Base-by-base conservation (phyloP, 2,113 vertebrate species). In the Peromyscus californicus region DNA sequence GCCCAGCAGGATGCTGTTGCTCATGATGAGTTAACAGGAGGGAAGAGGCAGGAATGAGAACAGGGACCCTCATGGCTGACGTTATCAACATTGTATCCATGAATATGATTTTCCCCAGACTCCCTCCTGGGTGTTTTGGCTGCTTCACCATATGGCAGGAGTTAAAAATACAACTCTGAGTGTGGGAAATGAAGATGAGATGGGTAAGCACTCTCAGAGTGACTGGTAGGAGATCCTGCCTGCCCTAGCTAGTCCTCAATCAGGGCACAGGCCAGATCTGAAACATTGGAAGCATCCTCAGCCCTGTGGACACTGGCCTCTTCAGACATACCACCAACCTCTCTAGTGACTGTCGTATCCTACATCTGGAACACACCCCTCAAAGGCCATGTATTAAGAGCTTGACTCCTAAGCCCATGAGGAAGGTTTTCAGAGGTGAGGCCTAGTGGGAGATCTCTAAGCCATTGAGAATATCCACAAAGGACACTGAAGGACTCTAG, bases 141-240 rank as follows among this genome's bases (percentile, higher is more conserved):
- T 89, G 94, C 96, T 93, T 84, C 0, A 3, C 96, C 96, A 89
- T 72, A 95, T 86, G 95, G 79, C 65, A 54, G 39, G 67, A 97
- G 96, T 95, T 92, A 96, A 97, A 98, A 97, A 97, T 82, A 90
- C 45, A 95, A 90, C 88, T 91, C 78, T 7, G 69, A 95, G 83
- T 22, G 76, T 75, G 33, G 76, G 72, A 75, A 93, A 19, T 59
- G 29, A 36, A n/a, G 80, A 74, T 1, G 3, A 61, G 70, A 61
- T 15, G 51, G 80, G 80, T n/a, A 21, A 61, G 72, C 1, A 0
- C 51, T 85, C 45, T 75, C 65, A 0, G 45, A 61, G 74, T 26
- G 51, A 36, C 39, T 21, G 3, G 11, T 21, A 1, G 26, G n/a
- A 22, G 3, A 36, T 39, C 45, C 10, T 51, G 61, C 69, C 19